Conservation (phyloP, 1,140 invertebrate species). For the Drosophila subpulchrella region DNA sequence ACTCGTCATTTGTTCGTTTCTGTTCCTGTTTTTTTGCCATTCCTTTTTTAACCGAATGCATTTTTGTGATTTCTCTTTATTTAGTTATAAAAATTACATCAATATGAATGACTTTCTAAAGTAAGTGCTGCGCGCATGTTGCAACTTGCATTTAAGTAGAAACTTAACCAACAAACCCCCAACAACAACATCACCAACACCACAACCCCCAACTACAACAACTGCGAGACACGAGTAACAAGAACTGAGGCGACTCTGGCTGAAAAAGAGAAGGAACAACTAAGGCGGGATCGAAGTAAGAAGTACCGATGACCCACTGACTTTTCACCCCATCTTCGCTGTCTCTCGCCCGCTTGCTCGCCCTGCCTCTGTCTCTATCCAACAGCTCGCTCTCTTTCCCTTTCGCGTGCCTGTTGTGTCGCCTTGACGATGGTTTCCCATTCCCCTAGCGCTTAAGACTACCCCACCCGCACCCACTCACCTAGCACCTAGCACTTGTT, state of each 20-base stretch:
- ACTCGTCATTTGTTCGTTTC: constrained; percentile 3
- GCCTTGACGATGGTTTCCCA: constrained; percentile 6
- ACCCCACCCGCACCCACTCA: constrained; percentile 2
- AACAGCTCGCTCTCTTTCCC: constrained; percentile 14
- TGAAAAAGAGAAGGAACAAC: constrained; percentile 1
- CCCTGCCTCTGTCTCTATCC: constrained; percentile 10
- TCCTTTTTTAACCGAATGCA: constrained; percentile 51
- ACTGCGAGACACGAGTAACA: constrained; percentile 7
- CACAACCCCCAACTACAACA: constrained; percentile 23
- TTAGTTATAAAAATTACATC: constrained; percentile 84
- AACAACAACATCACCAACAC: constrained; percentile 25
- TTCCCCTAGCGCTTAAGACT: neutral
- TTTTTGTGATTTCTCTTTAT: constrained; percentile 66
- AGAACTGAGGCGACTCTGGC: constrained; percentile 9
- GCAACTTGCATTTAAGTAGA: constrained; percentile 61
- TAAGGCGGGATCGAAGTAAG: constrained; percentile 27
- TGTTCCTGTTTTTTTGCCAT: constrained; percentile 19
- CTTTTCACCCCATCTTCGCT: constrained; percentile 46
- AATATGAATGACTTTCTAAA: constrained; percentile 84
- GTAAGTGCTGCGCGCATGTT: constrained; percentile 65
- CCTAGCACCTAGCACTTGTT: neutral
- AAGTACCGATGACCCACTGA: constrained; percentile 25
- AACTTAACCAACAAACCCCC: constrained; percentile 46
- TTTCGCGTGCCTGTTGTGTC: constrained; percentile 32
- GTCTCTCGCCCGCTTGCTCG: constrained; percentile 32